A percentile compares a stretch with the other conserved stretches of the same genome.
phyloP scores from a whole-genome alignment of 2,888 invertebrate species.

The Xestoiulus laeticollis region DNA sequence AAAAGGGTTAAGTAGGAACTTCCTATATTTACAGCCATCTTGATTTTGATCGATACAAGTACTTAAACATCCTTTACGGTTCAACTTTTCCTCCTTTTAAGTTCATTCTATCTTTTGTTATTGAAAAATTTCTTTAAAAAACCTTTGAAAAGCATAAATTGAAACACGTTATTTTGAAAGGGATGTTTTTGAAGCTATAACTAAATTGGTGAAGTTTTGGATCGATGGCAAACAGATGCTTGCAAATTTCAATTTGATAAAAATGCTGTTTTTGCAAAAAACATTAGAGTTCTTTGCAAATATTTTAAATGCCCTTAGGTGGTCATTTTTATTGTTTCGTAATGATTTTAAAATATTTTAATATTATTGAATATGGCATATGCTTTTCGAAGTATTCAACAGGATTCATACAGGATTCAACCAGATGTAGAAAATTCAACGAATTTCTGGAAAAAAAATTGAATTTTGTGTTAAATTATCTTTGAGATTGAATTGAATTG shows the following conservation, averaged over 20 bases:
- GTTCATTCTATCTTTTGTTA: not conserved
- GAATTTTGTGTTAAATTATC: too few relatives aligned
- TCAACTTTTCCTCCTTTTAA: not conserved
- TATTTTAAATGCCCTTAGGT: too few relatives aligned
- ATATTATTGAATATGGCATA: too few relatives aligned
- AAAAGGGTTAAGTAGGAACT: not conserved
- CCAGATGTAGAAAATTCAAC: too few relatives aligned
- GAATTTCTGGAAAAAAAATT: too few relatives aligned
- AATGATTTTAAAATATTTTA: too few relatives aligned
- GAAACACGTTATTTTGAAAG: not conserved
- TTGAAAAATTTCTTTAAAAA: not conserved
- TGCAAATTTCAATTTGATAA: not conserved
- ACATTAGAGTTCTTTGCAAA: too few relatives aligned
- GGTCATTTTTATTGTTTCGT: too few relatives aligned
- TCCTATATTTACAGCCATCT: not conserved
- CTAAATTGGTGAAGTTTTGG: not conserved
- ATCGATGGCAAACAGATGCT: not conserved
- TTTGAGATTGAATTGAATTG: too few relatives aligned
- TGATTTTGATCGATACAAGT: not conserved
- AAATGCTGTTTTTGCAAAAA: not conserved
- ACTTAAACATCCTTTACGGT: not conserved
- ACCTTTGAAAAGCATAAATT: conserved; percentile 6
- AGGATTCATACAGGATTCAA: too few relatives aligned
- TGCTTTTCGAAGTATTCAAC: too few relatives aligned
- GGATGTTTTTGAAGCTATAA: not conserved